These are phyloP conservation scores for Lamellibrachia satsuma DNA, from an alignment of 2,888 invertebrate species.

Conservation along the genomic window DNA sequence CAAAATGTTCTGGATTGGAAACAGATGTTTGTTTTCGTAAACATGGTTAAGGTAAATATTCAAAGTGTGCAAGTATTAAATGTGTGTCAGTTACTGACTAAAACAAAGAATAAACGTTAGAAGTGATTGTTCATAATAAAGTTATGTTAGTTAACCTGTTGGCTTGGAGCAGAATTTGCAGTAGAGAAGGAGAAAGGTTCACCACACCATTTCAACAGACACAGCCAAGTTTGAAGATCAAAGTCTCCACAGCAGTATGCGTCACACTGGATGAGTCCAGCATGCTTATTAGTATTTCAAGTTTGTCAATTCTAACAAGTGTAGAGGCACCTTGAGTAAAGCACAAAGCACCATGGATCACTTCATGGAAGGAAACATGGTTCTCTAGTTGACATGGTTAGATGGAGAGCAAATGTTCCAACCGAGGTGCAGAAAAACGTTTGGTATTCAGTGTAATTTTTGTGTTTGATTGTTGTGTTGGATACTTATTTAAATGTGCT, in stretches of 20 bases:
- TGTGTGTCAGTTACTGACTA: background rate
- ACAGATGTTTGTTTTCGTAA: background rate
- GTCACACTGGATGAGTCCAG: too few species aligned
- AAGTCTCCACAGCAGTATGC: too few species aligned
- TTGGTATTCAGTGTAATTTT: background rate
- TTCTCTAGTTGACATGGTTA: background rate
- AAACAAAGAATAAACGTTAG: background rate
- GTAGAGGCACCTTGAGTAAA: background rate
- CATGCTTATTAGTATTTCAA: too few species aligned
- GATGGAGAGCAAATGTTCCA: background rate
- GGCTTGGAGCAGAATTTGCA: background rate
- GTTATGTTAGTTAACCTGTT: background rate
- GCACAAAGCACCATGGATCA: background rate
- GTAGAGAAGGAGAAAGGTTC: background rate
- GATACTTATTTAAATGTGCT: background rate
- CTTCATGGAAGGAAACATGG: background rate
- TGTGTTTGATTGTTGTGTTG: background rate
- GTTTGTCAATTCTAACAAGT: background rate
- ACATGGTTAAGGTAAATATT: background rate
- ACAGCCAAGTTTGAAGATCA: too few species aligned
- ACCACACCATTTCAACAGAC: background rate
- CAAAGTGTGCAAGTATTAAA: too few species aligned
- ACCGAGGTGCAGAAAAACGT: background rate
- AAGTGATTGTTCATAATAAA: background rate
- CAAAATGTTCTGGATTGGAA: background rate